Evolutionary conservation across 2,888 invertebrate species (phyloP).

Genomic region (Thereva unica): DNA sequence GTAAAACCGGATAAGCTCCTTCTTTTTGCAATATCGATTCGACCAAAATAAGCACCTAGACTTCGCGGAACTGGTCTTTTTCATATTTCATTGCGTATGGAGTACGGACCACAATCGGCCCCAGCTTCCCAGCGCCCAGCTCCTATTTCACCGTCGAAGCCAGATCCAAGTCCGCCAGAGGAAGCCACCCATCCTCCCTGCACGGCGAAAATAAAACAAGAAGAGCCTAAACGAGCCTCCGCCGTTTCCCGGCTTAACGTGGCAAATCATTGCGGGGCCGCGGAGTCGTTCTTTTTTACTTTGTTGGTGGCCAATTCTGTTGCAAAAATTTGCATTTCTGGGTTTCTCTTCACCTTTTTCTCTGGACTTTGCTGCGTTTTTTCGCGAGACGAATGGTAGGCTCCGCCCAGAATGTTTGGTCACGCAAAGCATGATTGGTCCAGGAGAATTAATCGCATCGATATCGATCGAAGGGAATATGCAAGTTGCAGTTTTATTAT

Average conservation of each 20-base stretch:
- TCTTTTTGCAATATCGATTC: conserved; percentile 22
- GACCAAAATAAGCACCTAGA: conserved; percentile 23
- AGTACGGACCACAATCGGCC: conserved; percentile 37
- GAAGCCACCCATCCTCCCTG: conserved; percentile 10
- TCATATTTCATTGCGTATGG: conserved; percentile 40
- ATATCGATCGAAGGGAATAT: conserved; percentile 31
- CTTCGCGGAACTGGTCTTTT: conserved; percentile 33
- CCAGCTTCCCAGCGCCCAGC: conserved; percentile 14
- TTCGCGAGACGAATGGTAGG: conserved; percentile 43
- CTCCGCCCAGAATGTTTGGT: conserved; percentile 46
- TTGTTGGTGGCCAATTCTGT: conserved; percentile 38
- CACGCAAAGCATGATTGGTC: conserved; percentile 47
- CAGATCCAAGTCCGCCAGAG: neutral
- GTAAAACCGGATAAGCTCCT: conserved; percentile 10
- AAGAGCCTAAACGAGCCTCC: conserved; percentile 36
- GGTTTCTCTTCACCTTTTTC: conserved; percentile 41
- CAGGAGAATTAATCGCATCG: conserved; percentile 43
- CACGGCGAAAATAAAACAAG: conserved; percentile 26
- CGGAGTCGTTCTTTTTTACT: conserved; percentile 33
- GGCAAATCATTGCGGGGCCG: conserved; percentile 41
- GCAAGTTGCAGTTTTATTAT: conserved; percentile 33
- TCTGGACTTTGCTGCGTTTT: conserved; percentile 39
- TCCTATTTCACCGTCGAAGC: conserved; percentile 19
- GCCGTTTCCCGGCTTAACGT: conserved; percentile 38
- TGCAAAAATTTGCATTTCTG: conserved; percentile 43